Conservation (phyloP, 2,113 vertebrate genomes). For the Alectura lathami region DNA sequence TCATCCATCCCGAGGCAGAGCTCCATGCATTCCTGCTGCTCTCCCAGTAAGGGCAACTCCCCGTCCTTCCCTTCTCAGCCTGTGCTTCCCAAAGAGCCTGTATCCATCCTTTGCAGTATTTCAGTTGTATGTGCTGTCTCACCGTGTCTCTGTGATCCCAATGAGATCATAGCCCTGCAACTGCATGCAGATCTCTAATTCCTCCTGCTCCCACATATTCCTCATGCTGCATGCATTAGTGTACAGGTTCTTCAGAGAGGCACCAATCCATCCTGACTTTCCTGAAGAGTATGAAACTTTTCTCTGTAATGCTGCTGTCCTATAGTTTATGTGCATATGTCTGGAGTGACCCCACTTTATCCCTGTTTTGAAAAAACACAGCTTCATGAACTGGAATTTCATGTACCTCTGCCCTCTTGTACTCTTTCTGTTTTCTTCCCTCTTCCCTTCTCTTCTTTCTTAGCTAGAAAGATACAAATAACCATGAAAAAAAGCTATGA, state of each 20-base stretch:
- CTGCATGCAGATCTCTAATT: neutral
- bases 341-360: neutral
- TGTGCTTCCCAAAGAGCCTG: neutral
- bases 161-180: fast-evolving
- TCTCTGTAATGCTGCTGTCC: neutral
- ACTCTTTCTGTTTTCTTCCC: neutral
- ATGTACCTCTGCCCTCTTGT: neutral
- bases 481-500: neutral
- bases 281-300: neutral
- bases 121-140: neutral
- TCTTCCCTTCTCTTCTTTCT: neutral
- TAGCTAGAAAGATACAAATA: neutral
- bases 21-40: neutral
- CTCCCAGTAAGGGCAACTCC: neutral
- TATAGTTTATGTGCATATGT: neutral
- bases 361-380: neutral
- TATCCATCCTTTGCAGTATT: neutral
- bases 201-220: neutral
- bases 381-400: neutral
- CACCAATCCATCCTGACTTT: neutral
- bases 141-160: neutral
- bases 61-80: neutral
- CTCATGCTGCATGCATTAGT: neutral
- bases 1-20: neutral
- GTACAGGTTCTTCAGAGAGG: neutral